These are phyloP conservation scores for Cheilosia impressa DNA, from an alignment of 2,888 invertebrate species.

Conservation along the genomic window DNA sequence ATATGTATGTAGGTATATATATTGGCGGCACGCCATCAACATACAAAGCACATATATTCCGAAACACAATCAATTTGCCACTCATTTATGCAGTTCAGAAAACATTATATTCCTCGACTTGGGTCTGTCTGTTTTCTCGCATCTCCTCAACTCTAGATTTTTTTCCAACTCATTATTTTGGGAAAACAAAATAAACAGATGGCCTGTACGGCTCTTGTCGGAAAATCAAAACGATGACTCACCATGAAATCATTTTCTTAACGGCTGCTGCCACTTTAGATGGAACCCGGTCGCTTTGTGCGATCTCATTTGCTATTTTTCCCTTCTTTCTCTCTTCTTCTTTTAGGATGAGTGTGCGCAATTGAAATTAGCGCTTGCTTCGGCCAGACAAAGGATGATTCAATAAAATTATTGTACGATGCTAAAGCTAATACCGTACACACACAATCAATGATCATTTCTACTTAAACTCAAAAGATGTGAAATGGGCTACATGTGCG, in stretches of 20 bases:
- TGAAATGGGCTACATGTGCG: slow-evolving; percentile 59
- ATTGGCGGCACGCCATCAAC: slow-evolving; percentile 20
- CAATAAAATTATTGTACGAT: slow-evolving; percentile 43
- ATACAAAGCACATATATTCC: slow-evolving; percentile 8
- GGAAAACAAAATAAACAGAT: slow-evolving; percentile 71
- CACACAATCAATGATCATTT: slow-evolving; percentile 15
- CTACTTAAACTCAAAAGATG: background rate
- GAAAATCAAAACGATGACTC: slow-evolving; percentile 54
- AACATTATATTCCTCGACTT: background rate
- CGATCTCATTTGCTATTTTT: slow-evolving; percentile 16
- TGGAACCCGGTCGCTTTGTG: slow-evolving; percentile 39
- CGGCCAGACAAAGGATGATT: slow-evolving; percentile 73
- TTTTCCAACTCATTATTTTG: slow-evolving; percentile 55
- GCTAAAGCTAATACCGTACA: slow-evolving; percentile 7
- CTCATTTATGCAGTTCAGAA: slow-evolving; percentile 8
- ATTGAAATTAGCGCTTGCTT: slow-evolving; percentile 50
- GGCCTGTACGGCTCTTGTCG: slow-evolving; percentile 33
- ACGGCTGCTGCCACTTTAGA: slow-evolving; percentile 42
- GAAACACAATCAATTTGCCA: slow-evolving; percentile 2
- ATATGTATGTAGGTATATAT: background rate
- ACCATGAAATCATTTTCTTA: slow-evolving; percentile 32
- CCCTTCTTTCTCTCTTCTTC: background rate
- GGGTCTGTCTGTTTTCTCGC: slow-evolving; percentile 8
- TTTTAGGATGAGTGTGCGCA: slow-evolving; percentile 63
- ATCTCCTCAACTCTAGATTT: slow-evolving; percentile 33